These are phyloP conservation scores for Rotaria socialis DNA, from an alignment of 2,888 invertebrate species.

Conservation along the genomic window DNA sequence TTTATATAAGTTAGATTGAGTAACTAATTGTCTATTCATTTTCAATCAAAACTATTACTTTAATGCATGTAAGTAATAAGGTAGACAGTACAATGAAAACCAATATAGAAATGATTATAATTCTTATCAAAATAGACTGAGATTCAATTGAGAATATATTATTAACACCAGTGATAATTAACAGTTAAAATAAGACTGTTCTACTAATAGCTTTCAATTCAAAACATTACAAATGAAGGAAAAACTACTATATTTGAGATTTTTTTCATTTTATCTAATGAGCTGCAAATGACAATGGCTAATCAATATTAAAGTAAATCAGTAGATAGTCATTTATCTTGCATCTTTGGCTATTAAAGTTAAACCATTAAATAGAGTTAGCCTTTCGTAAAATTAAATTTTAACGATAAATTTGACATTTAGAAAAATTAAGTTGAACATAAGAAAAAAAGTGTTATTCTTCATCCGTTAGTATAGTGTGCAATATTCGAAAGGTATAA, in stretches of 20 bases:
- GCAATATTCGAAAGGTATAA: neutral
- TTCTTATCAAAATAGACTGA: neutral
- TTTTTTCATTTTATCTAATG: neutral
- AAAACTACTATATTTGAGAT: neutral
- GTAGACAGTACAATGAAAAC: neutral
- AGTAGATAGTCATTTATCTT: neutral
- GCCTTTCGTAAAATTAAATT: neutral
- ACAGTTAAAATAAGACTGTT: neutral
- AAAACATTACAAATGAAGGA: neutral
- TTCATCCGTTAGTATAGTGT: neutral
- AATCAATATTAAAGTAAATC: neutral
- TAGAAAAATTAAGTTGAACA: neutral
- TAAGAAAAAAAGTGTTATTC: neutral
- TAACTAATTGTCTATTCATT: neutral
- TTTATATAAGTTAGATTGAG: neutral
- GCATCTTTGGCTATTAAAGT: neutral
- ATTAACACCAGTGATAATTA: neutral
- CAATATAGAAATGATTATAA: neutral
- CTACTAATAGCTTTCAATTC: neutral
- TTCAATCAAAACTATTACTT: neutral
- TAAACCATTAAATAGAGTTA: neutral
- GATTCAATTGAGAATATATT: neutral
- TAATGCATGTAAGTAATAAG: neutral
- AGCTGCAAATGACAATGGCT: neutral
- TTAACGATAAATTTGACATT: neutral